These are phyloP conservation scores for Cyprinus carpio DNA, from an alignment of 2,113 vertebrate species.

Conservation along the genomic window DNA sequence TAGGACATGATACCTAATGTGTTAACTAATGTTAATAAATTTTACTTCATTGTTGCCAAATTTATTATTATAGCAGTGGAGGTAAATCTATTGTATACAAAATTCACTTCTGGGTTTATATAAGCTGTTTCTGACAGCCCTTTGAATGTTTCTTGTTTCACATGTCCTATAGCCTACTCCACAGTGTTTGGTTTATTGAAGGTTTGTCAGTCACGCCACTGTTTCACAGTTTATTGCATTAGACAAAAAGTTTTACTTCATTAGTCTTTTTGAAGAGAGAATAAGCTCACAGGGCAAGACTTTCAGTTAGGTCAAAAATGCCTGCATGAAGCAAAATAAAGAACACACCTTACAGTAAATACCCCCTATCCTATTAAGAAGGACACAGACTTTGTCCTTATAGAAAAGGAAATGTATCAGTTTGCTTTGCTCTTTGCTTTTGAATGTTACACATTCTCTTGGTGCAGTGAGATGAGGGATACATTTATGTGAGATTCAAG, in stretches of 20 bases:
- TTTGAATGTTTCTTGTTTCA: background rate
- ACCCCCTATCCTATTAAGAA: background rate
- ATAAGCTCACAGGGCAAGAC: background rate
- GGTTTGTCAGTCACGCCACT: background rate
- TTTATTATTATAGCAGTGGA: background rate
- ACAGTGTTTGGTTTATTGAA: background rate
- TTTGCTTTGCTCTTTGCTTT: background rate
- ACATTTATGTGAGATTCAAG: no score
- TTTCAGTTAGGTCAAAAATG: background rate
- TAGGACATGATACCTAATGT: background rate
- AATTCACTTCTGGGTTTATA: background rate
- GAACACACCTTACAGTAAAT: background rate
- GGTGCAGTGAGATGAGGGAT: no score
- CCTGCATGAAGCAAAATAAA: background rate
- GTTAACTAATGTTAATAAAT: background rate
- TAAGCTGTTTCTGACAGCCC: background rate
- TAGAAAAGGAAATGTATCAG: background rate
- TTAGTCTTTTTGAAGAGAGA: background rate
- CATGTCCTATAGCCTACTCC: no score
- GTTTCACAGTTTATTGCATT: background rate
- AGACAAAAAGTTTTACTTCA: background rate
- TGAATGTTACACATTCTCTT: no score
- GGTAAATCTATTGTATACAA: background rate
- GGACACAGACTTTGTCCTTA: constrained; percentile 28
- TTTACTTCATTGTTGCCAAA: background rate